Base-by-base conservation (phyloP, 2,113 vertebrate genomes). In the Cranoglanis bouderius region DNA sequence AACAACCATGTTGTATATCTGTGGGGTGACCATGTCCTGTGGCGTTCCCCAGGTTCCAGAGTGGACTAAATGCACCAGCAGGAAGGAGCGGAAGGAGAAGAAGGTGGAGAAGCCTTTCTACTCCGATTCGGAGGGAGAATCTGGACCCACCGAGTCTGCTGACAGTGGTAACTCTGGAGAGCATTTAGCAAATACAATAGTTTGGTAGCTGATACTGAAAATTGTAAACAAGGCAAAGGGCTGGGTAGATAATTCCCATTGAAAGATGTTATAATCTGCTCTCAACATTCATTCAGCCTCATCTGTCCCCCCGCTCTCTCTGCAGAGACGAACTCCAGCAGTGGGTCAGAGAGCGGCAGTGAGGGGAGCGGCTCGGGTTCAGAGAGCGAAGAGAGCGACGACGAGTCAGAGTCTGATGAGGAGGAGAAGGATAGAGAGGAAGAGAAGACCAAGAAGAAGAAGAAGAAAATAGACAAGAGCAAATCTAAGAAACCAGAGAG, bases 51-150 rank as follows among this genome's bases (percentile, higher is more conserved):
- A 99, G 98, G 98, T 99, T 92, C 98, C 98, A 0, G 98, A 99
- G 75, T 99, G 98, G 98, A 99, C 97, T 92, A 99, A 99, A 90
- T 98, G 98, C 94, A 98, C 97, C 90, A 97, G 96, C 91, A 96
- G 97, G 0, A 98, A 99, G 93, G 99, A 99, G 94, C 96, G 98
- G 89, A 99, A 99, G 95, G 98, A 99, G 92, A 99, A 98, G 91
- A 99, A 98, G 83, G 96, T 96, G 90, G 98, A 99, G 87, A 99
- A 99, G 90, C 98, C 98, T 0, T 99, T 99, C 94, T 99, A 99
- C 93, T 99, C 98, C 0, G 98, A 99, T 92, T 99, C 98, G 0
- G 98, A 99, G 65, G 98, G 97, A 18, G 98, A 98, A 92, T 99
- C 98, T 0, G 98, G 98, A 49, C 97, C 98, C 6, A 99, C 98